Percentiles rank a stretch among this genome's conserved stretches.
These are phyloP conservation scores for Corythoichthys intestinalis DNA, from an alignment of 2,113 vertebrate species.

Conservation along the genomic window DNA sequence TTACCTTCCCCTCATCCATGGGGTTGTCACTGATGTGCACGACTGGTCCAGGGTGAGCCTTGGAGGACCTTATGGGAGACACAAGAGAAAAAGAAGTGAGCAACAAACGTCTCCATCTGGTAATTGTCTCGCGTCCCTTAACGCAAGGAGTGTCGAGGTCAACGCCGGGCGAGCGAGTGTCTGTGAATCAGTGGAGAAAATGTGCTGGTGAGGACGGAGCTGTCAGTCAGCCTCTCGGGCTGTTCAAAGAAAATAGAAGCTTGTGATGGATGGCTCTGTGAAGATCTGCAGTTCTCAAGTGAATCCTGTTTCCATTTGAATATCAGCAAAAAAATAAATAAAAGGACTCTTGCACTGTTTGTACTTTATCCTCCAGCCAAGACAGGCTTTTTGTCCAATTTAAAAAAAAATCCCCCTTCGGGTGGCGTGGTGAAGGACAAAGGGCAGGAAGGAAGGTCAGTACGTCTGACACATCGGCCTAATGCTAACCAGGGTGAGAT, in stretches of 20 bases:
- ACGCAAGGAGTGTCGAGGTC: not conserved
- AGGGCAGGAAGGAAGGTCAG: slow-evolving; percentile 44
- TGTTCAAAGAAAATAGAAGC: slow-evolving; percentile 43
- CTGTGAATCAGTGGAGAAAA: slow-evolving; percentile 29
- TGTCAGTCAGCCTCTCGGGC: slow-evolving; percentile 44
- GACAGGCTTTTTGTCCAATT: slow-evolving; percentile 49
- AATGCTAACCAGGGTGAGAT: slow-evolving; percentile 10
- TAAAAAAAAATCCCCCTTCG: slow-evolving; percentile 33
- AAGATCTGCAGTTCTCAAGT: slow-evolving; percentile 23
- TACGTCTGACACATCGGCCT: slow-evolving; percentile 32
- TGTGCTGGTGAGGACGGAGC: slow-evolving; percentile 25
- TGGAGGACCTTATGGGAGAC: slow-evolving; percentile 84
- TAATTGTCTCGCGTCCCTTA: not conserved
- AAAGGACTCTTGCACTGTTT: slow-evolving; percentile 36
- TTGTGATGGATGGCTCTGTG: slow-evolving; percentile 54
- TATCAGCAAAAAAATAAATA: slow-evolving; percentile 24
- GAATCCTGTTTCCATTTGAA: slow-evolving; percentile 38
- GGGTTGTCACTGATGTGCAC: slow-evolving; percentile 99
- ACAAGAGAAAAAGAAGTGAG: slow-evolving; percentile 16
- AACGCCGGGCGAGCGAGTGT: slow-evolving; percentile 10
- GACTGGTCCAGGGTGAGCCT: slow-evolving; percentile 94
- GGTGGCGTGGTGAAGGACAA: slow-evolving; percentile 25
- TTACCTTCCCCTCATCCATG: slow-evolving; percentile 86
- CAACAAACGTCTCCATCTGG: not conserved
- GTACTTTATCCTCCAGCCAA: slow-evolving; percentile 47